Conservation (phyloP, 2,797 vertebrate genomes). For the Acrocephalus scirpaceus region DNA sequence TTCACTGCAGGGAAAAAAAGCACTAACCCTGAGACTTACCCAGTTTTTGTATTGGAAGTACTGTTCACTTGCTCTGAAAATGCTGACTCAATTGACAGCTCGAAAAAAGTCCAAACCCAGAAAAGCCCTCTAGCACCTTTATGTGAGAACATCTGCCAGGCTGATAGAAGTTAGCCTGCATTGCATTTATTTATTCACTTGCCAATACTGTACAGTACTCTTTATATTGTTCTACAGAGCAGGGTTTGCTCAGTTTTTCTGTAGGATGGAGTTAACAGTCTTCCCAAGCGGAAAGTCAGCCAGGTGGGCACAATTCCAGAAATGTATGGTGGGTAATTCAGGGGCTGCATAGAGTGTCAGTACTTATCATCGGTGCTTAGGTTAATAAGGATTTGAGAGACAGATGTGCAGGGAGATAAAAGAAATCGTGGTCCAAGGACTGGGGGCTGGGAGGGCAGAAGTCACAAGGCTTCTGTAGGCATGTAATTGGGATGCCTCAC, state of each 20-base stretch:
- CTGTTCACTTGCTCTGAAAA: not conserved
- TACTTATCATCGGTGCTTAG: not conserved
- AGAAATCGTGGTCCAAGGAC: not conserved
- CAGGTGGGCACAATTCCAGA: not conserved
- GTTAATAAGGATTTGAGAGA: not conserved
- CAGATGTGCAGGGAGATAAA: not conserved
- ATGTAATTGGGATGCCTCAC: not conserved
- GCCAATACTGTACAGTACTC: not conserved
- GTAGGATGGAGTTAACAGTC: not conserved
- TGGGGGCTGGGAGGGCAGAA: not conserved
- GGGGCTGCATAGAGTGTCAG: not conserved
- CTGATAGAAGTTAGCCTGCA: not conserved
- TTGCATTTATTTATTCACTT: not conserved
- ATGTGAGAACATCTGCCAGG: not conserved
- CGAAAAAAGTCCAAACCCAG: not conserved
- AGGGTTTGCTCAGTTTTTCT: not conserved
- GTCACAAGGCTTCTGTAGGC: not conserved
- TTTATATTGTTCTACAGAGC: not conserved
- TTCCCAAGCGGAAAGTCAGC: not conserved
- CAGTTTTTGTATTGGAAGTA: not conserved
- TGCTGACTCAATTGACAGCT: conserved; percentile 10
- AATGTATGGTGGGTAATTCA: not conserved
- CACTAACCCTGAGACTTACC: not conserved
- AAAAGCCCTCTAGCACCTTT: not conserved
- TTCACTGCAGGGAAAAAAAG: not conserved